phyloP scores from a whole-genome alignment of 2,888 invertebrate species.

The Melieria omissa region DNA sequence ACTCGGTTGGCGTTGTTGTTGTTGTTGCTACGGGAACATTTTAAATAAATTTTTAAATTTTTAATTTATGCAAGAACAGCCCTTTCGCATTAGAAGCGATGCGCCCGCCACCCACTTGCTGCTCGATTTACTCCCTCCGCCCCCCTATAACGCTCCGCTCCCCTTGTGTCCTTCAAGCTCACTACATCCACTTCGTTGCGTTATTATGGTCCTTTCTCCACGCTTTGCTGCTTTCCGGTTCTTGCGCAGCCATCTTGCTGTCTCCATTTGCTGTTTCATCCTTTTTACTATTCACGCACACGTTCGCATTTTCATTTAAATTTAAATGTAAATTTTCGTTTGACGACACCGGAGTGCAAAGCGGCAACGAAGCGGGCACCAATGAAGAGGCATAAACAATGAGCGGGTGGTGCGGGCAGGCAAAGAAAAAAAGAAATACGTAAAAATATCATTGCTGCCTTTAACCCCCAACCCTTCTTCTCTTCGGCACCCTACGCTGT shows the following conservation, averaged over 20 bases:
- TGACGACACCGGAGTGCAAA: neutral
- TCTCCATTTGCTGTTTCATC: neutral
- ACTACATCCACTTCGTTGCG: neutral
- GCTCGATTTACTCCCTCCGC: neutral
- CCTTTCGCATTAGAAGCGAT: slow-evolving; percentile 15
- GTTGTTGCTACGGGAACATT: neutral
- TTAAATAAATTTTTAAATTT: slow-evolving; percentile 48
- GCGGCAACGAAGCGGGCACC: neutral
- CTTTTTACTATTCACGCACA: neutral
- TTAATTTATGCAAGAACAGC: slow-evolving; percentile 54
- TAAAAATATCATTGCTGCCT: neutral
- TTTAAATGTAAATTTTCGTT: slow-evolving; percentile 9
- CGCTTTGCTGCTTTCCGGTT: neutral
- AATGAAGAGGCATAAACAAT: neutral
- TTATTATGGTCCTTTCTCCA: slow-evolving; percentile 2
- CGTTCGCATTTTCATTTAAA: slow-evolving; percentile 9
- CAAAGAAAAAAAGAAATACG: neutral
- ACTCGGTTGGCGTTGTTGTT: no score
- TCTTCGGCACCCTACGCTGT: neutral
- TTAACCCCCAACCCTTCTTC: neutral
- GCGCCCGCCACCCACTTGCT: slow-evolving; percentile 3
- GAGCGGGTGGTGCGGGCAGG: neutral
- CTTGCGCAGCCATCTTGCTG: neutral
- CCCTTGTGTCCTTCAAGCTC: neutral
- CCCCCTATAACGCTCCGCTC: neutral